These are phyloP conservation scores for Cardiocondyla obscurior DNA, from an alignment of 1,140 invertebrate genomes.

Conservation along the genomic window DNA sequence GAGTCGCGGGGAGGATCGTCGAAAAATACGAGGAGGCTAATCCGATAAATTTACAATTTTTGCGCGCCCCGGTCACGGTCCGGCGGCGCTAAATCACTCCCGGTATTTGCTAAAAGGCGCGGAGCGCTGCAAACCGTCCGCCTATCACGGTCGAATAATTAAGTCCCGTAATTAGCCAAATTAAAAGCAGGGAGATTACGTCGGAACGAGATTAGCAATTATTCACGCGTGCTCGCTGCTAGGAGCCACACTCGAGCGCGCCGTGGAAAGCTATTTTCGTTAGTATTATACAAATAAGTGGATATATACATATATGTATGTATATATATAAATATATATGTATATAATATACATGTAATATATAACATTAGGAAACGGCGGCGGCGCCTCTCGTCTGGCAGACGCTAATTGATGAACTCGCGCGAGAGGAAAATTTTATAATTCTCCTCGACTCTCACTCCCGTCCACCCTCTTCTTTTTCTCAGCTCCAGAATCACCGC, in stretches of 20 bases:
- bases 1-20: background rate
- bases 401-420: background rate
- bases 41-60: conserved; percentile 52
- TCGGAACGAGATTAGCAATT: conserved; percentile 47
- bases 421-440: background rate
- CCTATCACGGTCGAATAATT: conserved; percentile 52
- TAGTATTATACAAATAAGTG: background rate
- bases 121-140: conserved; percentile 31
- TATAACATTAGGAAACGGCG: background rate
- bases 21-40: conserved; percentile 31
- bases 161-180: conserved; percentile 50
- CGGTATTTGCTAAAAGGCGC: conserved; percentile 35
- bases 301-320: background rate
- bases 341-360: too few relatives aligned
- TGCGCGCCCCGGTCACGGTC: background rate
- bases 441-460: background rate
- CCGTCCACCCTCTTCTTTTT: background rate
- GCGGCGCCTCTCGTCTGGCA: background rate
- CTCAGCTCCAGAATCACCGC: background rate
- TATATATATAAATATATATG: background rate
- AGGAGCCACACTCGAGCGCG: background rate
- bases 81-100: conserved; percentile 18
- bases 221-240: conserved; percentile 37
- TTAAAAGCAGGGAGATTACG: conserved; percentile 50
- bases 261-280: conserved; percentile 11